Percentiles rank a stretch among this genome's conserved stretches.
Conservation (phyloP, 2,888 invertebrate species). For the Hypsopygia costalis region DNA sequence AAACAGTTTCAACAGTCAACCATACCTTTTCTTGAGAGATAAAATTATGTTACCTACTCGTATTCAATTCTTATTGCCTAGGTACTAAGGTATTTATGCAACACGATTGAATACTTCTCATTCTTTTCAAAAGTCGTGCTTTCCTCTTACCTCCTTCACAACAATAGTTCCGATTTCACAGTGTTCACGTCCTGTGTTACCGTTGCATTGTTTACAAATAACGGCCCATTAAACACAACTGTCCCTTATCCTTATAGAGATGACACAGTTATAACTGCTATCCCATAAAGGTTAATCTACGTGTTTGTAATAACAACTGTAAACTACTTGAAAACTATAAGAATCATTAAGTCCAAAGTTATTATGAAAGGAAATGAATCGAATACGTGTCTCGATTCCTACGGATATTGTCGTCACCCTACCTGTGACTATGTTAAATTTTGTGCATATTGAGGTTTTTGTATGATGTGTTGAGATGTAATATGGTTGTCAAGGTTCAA, state of each 20-base stretch:
- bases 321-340: conserved; percentile 35
- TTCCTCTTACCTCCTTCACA: background rate
- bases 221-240: conserved; percentile 15
- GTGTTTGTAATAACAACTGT: conserved; percentile 58
- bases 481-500: conserved; percentile 27
- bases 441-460: conserved; percentile 33
- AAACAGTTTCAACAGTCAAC: no score
- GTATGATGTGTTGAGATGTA: conserved; percentile 15
- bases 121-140: background rate
- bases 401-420: conserved; percentile 18
- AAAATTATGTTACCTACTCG: no score
- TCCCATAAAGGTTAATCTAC: conserved; percentile 45
- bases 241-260: conserved; percentile 30
- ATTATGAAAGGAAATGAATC: conserved; percentile 58
- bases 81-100: background rate
- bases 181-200: background rate
- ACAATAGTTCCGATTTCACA: conserved; percentile 2
- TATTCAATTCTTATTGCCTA: no score
- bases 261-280: conserved; percentile 59
- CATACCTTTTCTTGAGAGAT: no score
- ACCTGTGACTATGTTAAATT: background rate
- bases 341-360: conserved; percentile 47
- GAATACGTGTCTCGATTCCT: conserved; percentile 52
- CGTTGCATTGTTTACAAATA: conserved; percentile 57
- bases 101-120: background rate